A percentile compares a stretch with the other conserved stretches of the same genome.
Evolutionary conservation across 1,140 invertebrate species (phyloP).

Genomic region (Tribolium madens): DNA sequence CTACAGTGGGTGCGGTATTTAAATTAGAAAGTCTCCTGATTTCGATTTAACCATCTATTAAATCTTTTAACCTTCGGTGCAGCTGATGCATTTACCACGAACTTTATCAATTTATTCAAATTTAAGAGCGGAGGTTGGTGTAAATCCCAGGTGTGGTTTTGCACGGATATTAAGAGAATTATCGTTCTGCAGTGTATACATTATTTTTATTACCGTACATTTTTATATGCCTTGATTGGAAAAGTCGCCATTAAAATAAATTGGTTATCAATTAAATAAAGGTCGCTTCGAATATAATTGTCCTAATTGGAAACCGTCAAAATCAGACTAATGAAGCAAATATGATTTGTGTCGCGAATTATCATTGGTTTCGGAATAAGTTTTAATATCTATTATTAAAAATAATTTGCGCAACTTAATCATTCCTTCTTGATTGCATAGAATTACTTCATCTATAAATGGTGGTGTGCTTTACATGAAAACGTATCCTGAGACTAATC

Average conservation of each 20-base stretch:
- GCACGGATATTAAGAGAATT: background rate
- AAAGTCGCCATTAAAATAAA: too few relatives aligned
- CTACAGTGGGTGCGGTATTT: conserved; percentile 13
- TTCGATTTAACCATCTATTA: conserved; percentile 9
- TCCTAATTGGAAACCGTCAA: too few relatives aligned
- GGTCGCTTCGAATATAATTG: too few relatives aligned
- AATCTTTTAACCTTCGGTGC: conserved; percentile 16
- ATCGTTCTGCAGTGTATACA: background rate
- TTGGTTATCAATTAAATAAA: too few relatives aligned
- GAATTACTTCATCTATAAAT: conserved; percentile 25
- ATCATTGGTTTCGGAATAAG: background rate
- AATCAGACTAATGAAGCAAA: too few relatives aligned
- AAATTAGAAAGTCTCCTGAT: conserved; percentile 14
- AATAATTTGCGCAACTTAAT: background rate
- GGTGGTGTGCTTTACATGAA: conserved; percentile 4
- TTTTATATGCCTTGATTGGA: too few relatives aligned
- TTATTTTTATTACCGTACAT: background rate
- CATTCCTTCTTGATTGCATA: background rate
- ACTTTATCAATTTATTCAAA: background rate
- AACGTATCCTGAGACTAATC: conserved; percentile 3
- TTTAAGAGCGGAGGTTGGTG: background rate
- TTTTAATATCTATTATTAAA: background rate
- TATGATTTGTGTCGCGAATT: background rate
- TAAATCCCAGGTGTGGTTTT: background rate
- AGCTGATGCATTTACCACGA: background rate